A percentile compares a stretch with the other conserved stretches of the same genome.
phyloP scores from a whole-genome alignment of 2,113 vertebrate species.

The Podiceps cristatus region DNA sequence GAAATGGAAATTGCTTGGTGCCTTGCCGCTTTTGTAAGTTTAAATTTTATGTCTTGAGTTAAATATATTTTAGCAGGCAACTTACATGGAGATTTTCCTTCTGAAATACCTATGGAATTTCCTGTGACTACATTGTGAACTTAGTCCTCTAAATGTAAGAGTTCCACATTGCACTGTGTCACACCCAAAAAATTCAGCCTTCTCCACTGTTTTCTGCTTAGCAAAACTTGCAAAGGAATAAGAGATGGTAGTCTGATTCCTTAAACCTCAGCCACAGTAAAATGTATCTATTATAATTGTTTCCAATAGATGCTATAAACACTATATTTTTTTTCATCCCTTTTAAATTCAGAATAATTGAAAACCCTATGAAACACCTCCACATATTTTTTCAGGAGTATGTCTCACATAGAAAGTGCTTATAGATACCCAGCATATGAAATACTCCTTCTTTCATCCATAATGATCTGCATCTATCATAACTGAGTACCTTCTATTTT shows the following conservation, averaged over 20 bases:
- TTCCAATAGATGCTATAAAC: background rate
- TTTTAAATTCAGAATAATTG: constrained; percentile 2
- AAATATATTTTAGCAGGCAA: background rate
- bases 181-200: background rate
- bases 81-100: background rate
- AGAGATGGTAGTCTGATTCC: background rate
- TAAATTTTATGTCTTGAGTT: background rate
- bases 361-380: background rate
- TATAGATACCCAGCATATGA: background rate
- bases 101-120: background rate
- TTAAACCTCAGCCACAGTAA: background rate
- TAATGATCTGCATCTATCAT: background rate
- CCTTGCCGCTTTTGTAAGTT: background rate
- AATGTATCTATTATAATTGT: background rate
- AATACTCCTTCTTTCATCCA: background rate
- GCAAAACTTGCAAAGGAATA: background rate
- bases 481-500: background rate
- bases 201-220: background rate
- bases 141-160: background rate
- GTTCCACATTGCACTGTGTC: background rate
- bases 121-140: background rate
- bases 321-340: background rate
- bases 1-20: background rate
- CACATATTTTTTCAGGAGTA: background rate
- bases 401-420: background rate